These are phyloP conservation scores for Chromoteleia sp. DNA, from an alignment of 2,888 invertebrate genomes.

Conservation along the genomic window DNA sequence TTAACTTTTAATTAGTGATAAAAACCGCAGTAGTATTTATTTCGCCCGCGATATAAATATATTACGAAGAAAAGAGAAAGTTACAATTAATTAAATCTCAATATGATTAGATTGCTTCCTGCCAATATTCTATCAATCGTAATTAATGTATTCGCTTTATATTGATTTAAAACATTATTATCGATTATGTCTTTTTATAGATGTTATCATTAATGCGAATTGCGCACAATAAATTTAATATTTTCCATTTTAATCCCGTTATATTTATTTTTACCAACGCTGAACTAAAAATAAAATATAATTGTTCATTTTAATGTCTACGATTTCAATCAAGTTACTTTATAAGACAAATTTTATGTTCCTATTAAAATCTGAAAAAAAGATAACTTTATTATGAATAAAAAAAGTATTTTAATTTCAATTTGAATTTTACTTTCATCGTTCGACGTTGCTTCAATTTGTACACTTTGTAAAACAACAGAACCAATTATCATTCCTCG, in stretches of 20 bases:
- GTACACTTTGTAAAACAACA: too few species aligned
- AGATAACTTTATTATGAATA: too few species aligned
- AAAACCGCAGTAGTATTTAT: conserved; percentile 19
- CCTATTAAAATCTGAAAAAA: too few species aligned
- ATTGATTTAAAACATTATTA: conserved; percentile 27
- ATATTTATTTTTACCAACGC: conserved; percentile 6
- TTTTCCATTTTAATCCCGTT: conserved; percentile 11
- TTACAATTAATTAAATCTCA: conserved; percentile 54
- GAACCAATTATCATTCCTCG: conserved; percentile 22
- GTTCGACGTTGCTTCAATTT: too few species aligned
- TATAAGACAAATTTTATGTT: too few species aligned
- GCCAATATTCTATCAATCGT: conserved; percentile 38
- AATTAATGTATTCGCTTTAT: conserved; percentile 44
- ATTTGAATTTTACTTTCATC: too few species aligned
- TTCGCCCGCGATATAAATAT: neutral
- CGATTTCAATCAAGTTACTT: too few species aligned
- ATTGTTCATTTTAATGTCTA: too few species aligned
- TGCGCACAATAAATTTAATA: neutral
- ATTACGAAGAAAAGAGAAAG: conserved; percentile 47
- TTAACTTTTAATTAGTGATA: conserved; percentile 40
- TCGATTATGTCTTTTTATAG: conserved; percentile 42
- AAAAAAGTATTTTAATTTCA: too few species aligned
- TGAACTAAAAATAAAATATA: neutral
- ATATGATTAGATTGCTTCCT: conserved; percentile 44
- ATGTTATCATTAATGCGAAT: conserved; percentile 31